Evolutionary conservation across 1,140 invertebrate genomes (phyloP).

Genomic region (Pseudobourletiella spinata): DNA sequence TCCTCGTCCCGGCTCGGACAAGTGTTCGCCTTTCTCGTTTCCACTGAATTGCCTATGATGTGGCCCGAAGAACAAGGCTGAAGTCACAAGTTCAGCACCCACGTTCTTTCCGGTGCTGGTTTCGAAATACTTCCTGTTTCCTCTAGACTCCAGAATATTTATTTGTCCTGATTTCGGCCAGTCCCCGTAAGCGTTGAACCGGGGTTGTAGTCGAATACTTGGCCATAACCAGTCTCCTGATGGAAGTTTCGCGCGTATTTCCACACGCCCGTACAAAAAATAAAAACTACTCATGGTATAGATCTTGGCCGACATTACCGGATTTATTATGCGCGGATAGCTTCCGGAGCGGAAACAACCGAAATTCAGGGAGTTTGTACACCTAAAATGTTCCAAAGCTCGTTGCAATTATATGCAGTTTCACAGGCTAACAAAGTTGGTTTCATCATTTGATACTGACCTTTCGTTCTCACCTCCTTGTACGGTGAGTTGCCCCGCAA

Average conservation of each 20-base stretch:
- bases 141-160: constrained; percentile 12
- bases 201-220: constrained; percentile 7
- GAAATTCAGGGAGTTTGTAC: background rate
- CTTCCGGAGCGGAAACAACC: constrained; percentile 1
- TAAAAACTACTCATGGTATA: constrained; percentile 54
- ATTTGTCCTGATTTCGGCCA: constrained; percentile 12
- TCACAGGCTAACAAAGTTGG: too few species aligned
- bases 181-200: background rate
- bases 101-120: constrained; percentile 2
- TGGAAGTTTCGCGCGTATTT: constrained; percentile 45
- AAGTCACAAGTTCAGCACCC: constrained; percentile 7
- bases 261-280: constrained; percentile 62
- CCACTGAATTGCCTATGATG: background rate
- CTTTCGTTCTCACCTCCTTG: too few species aligned
- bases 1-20: constrained; percentile 1
- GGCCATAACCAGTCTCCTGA: constrained; percentile 23
- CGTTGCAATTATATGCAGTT: too few species aligned
- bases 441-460: too few species aligned
- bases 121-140: constrained; percentile 10
- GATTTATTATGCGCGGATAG: constrained; percentile 8
- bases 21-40: background rate
- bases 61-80: background rate
- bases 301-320: constrained; percentile 52
- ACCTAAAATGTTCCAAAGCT: too few species aligned
- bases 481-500: too few species aligned